Evolutionary conservation across 2,113 vertebrate genomes (phyloP), one percentile per base, ranked within the genome.

Genomic region (Hydrolagus affinis): DNA sequence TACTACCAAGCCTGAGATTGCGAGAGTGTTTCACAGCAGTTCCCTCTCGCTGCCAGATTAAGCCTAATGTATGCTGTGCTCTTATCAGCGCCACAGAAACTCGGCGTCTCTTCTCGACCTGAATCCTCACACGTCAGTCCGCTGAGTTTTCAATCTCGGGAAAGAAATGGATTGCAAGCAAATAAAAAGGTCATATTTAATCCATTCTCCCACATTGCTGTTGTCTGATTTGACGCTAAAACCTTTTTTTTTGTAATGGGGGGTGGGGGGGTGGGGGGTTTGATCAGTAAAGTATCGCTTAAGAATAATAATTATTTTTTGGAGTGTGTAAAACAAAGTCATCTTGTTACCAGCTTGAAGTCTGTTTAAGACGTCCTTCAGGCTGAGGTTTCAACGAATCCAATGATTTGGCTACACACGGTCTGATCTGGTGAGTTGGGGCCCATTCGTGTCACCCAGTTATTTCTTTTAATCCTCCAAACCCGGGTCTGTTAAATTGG

Each of bases 371-470:
- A 44, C 44, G 44, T 44, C 44, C 44, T 44, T 44, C 6, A 44
- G 44, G 1, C 44, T 44, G 44, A 44, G 6, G 44, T 44, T 44
- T 44, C 44, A 44, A 44, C 44, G 44, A 44, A 44, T 44, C 44
- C 44, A 44, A 44, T 44, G 44, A 44, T 44, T 44, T 44, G 44
- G 1, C 44, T 44, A 44, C 44, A 44, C 2, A 44, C 44, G 88
- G 87, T 88, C 85, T 89, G 88, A 23, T 87, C 19, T 66, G 32
- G 69, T 85, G 87, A 62, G 85, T 87, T 86, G 85, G 85, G 75
- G n/a, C 7, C 64, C 19, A 59, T 89, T 89, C 88, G 86, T 87
- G 86, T 89, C 89, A 90, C 87, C 89, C 70, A 85, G 14, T 85
- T 86, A 70, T 86, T 86, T 85, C 76, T 32, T 11, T 10, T 71